Conservation (phyloP, 1,140 invertebrate species). For the Cyclina sinensis region DNA sequence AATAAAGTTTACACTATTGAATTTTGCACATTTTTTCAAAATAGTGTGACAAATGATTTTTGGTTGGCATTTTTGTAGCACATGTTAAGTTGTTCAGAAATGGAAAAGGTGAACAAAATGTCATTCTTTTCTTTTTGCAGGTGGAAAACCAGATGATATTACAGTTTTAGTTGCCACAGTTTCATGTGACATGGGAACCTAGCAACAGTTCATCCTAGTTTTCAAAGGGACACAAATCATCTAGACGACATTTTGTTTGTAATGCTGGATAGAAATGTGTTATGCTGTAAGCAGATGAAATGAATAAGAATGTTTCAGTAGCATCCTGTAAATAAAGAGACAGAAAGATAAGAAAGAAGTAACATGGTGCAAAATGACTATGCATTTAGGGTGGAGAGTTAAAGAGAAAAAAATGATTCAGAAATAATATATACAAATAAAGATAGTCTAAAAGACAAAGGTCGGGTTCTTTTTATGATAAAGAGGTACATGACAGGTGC, state of each 20-base stretch:
- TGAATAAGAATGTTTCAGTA: neutral
- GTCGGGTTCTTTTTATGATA: no score
- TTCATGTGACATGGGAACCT: conserved; percentile 61
- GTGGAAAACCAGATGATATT: conserved; percentile 99
- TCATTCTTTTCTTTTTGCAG: conserved; percentile 89
- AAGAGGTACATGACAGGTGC: no score
- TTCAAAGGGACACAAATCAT: conserved; percentile 38
- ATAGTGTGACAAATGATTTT: no score
- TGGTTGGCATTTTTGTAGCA: no score
- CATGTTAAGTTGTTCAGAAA: no score
- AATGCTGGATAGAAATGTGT: neutral
- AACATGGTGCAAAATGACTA: neutral
- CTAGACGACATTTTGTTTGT: neutral
- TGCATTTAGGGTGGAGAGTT: neutral
- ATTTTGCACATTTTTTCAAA: no score
- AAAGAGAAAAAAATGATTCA: neutral
- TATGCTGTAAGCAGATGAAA: conserved; percentile 22
- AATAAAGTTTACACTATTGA: no score
- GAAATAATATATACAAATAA: no score
- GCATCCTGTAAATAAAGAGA: no score
- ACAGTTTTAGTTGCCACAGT: conserved; percentile 93
- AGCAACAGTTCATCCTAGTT: conserved; percentile 7
- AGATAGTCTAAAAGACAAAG: no score
- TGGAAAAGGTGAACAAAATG: no score
- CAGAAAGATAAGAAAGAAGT: no score